These are phyloP conservation scores for Pardosa pseudoannulata DNA, from an alignment of 2,888 invertebrate species.

Conservation along the genomic window DNA sequence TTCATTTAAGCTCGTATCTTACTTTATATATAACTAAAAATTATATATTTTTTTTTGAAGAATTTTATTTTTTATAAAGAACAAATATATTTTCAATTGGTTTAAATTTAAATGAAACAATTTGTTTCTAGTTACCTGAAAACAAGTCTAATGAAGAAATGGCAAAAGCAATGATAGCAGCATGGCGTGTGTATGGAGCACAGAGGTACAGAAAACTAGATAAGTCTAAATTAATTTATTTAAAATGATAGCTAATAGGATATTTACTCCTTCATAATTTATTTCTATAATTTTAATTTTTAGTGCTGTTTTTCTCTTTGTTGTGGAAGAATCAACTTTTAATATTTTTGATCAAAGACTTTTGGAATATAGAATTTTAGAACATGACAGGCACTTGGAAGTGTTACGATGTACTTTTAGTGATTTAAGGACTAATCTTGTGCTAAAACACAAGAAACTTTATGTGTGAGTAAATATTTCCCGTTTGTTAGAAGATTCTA, in stretches of 20 bases:
- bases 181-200: background rate
- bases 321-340: constrained; percentile 91
- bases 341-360: constrained; percentile 97
- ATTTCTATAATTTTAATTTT: too few relatives aligned
- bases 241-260: too few relatives aligned
- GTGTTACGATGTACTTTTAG: constrained; percentile 86
- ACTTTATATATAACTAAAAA: too few relatives aligned
- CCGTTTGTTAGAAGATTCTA: too few relatives aligned
- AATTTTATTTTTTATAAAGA: too few relatives aligned
- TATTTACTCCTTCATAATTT: too few relatives aligned
- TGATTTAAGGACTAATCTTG: constrained; percentile 35
- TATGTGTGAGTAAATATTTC: constrained; percentile 75
- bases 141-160: background rate
- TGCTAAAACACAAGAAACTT: constrained; percentile 74
- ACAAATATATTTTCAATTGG: too few relatives aligned
- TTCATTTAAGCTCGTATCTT: too few relatives aligned
- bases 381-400: constrained; percentile 84
- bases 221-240: too few relatives aligned
- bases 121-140: background rate
- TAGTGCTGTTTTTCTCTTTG: constrained; percentile 88
- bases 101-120: too few relatives aligned
- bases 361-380: constrained; percentile 91
- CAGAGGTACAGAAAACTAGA: too few relatives aligned
- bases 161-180: background rate
- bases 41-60: too few relatives aligned